A percentile compares a stretch with the other conserved stretches of the same genome.
Evolutionary conservation across 2,888 invertebrate species (phyloP).

Genomic region (Protodeltote pygarga): DNA sequence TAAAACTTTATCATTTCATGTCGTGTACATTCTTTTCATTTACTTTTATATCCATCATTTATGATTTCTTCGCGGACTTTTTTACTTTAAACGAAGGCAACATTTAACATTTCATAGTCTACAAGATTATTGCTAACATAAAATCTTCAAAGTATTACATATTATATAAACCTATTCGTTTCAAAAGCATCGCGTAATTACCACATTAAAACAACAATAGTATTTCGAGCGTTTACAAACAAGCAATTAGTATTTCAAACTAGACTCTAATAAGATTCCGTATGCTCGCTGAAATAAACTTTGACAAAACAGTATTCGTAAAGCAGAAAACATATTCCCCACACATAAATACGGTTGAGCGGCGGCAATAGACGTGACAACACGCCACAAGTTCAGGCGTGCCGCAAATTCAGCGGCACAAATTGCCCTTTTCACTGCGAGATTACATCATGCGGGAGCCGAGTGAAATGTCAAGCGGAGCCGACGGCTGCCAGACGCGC

Average conservation of each 20-base stretch:
- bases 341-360: constrained; percentile 48
- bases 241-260: constrained; percentile 35
- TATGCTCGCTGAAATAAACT: constrained; percentile 44
- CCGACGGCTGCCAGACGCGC: constrained; percentile 87
- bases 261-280: constrained; percentile 52
- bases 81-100: constrained; percentile 4
- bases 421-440: constrained; percentile 87
- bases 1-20: no score
- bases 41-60: no score
- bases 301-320: constrained; percentile 32
- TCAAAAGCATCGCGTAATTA: constrained; percentile 27
- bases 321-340: constrained; percentile 53
- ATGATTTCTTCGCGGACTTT: no score
- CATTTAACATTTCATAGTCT: constrained; percentile 14
- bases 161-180: constrained; percentile 9
- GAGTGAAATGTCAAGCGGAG: constrained; percentile 87
- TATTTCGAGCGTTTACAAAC: constrained; percentile 22
- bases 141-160: constrained; percentile 7
- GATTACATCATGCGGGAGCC: constrained; percentile 87
- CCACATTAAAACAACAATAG: constrained; percentile 27
- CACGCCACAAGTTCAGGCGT: constrained; percentile 80
- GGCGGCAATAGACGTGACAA: constrained; percentile 78
- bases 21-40: no score
- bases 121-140: constrained; percentile 7
- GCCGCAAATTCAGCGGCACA: constrained; percentile 86